Conservation (phyloP, 2,888 invertebrate species). For the Clivina fossor region DNA sequence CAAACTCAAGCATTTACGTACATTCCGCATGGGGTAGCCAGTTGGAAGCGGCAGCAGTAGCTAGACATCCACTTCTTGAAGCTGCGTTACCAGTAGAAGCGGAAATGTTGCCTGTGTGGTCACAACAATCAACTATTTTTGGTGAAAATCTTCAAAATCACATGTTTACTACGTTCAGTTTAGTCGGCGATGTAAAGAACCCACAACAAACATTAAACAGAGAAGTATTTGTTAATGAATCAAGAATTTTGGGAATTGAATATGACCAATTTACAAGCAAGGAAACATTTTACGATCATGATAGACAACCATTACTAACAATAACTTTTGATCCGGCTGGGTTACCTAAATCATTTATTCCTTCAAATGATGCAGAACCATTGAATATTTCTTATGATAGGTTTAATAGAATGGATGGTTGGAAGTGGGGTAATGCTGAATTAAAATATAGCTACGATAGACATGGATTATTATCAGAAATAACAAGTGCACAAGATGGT, state of each 20-base stretch:
- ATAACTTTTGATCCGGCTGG: constrained; percentile 89
- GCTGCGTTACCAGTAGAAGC: constrained; percentile 84
- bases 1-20: constrained; percentile 77
- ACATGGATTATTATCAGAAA: constrained; percentile 84
- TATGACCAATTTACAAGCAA: constrained; percentile 89
- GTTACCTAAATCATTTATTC: constrained; percentile 81
- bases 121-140: constrained; percentile 76
- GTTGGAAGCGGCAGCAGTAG: constrained; percentile 75
- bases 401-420: constrained; percentile 84
- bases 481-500: constrained; percentile 87
- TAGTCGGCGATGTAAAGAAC: constrained; percentile 83
- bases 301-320: constrained; percentile 78
- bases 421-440: constrained; percentile 88
- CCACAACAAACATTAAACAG: constrained; percentile 81
- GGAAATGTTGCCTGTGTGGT: constrained; percentile 89
- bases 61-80: constrained; percentile 80
- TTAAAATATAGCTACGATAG: constrained; percentile 85
- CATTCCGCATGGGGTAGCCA: constrained; percentile 74
- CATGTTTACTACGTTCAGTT: constrained; percentile 79
- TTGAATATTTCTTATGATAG: constrained; percentile 89
- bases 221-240: constrained; percentile 83
- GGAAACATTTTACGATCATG: constrained; percentile 86
- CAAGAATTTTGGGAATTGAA: constrained; percentile 85
- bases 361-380: constrained; percentile 75
- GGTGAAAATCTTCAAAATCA: constrained; percentile 74